Base-by-base conservation (phyloP, 2,888 invertebrate species). In the Dicycla oo region DNA sequence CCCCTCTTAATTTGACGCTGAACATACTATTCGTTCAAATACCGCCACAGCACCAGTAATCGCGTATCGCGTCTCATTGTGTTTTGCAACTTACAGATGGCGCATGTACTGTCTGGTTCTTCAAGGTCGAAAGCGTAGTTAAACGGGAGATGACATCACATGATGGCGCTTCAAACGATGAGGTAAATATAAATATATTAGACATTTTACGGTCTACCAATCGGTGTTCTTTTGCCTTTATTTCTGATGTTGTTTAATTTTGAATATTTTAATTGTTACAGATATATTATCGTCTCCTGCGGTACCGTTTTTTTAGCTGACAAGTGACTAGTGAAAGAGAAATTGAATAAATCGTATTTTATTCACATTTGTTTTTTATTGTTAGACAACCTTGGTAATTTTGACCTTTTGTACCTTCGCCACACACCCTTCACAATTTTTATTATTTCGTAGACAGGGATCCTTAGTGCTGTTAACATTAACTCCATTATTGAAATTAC, bases 401-500 rank as follows among this genome's bases (percentile, higher is more conserved):
- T 81, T 15, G 81, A 78, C 61, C 71, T 83, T 61, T 81, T 86
- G 43, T 79, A 78, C 26, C 80, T 70, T 38, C 81, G 79, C 82
- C 83, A 85, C n/a, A 86, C 66, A 18, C 80, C 81, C n/a, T 85
- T 83, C 5, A 79, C 23, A 40, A 83, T 69, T 84, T 84, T 84
- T 70, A 86, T 72, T 53, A 90, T 71, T 78, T 88, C 78, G 70
- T 89, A 88, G 53, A 91, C 82, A 34, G 87, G 87, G 34, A 91
- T 83, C 75, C 91, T 89, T 26, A 93, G 60, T 40, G 86, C 70
- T 13, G 87, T 86, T 68, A 94, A 69, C 40, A 93, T 62, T 47
- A 95, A 77, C 80, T 95, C 95, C 88, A 94, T 89, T 64, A 93
- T 78, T 20, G 95, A 95, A 76, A 95, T 93, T 0, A 95, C 86